These are phyloP conservation scores for Puffinus mauretanicus DNA, from an alignment of 2,113 vertebrate genomes.

Conservation along the genomic window DNA sequence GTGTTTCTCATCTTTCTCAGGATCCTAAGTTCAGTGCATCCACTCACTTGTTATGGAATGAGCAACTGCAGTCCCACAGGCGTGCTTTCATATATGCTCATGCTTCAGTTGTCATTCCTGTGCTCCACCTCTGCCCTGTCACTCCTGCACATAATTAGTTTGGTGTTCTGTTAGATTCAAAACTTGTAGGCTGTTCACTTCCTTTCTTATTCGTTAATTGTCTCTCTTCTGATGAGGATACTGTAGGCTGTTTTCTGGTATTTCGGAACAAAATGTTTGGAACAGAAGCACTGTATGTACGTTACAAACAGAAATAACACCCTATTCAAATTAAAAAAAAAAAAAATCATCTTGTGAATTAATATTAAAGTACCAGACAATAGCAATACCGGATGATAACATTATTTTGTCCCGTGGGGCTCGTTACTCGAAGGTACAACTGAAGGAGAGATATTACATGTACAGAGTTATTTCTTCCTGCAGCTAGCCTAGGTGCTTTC, in stretches of 20 bases:
- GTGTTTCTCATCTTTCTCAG: neutral
- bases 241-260: neutral
- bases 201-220: neutral
- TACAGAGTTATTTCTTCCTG: neutral
- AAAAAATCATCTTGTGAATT: neutral
- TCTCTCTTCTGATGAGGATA: neutral
- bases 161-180: neutral
- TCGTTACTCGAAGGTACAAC: neutral
- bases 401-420: neutral
- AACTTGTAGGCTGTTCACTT: neutral
- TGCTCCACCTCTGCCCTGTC: neutral
- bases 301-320: neutral
- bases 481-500: neutral
- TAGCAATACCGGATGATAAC: neutral
- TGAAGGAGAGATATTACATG: neutral
- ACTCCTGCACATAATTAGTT: neutral
- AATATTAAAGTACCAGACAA: neutral
- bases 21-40: neutral
- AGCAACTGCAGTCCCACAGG: neutral
- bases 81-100: fast-evolving
- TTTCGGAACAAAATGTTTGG: neutral
- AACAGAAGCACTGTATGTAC: neutral
- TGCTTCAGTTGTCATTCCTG: neutral
- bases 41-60: neutral
- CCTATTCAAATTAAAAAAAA: neutral